A percentile compares a stretch with the other conserved stretches of the same genome.
phyloP scores from a whole-genome alignment of 2,888 invertebrate genomes.

The Bedellia somnulentella region DNA sequence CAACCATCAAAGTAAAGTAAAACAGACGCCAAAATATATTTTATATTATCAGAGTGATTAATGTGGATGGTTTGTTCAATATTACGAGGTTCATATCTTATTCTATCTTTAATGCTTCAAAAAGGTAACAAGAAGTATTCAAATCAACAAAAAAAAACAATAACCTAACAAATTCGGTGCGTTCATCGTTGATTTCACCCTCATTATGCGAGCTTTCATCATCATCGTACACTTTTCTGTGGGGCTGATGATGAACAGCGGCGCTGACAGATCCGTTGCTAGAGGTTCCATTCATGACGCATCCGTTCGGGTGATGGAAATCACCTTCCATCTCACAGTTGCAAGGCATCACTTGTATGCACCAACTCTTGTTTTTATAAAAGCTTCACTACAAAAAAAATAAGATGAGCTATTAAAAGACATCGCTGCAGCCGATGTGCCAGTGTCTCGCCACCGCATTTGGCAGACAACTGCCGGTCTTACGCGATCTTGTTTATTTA shows the following conservation, averaged over 20 bases:
- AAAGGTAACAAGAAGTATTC: too few species aligned
- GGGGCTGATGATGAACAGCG: conserved; percentile 20
- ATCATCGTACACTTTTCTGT: conserved; percentile 24
- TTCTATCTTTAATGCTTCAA: too few species aligned
- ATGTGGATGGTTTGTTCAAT: too few species aligned
- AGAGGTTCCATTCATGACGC: conserved; percentile 13
- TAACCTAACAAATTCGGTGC: conserved; percentile 17
- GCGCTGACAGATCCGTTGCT: not conserved
- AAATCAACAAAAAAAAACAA: not conserved
- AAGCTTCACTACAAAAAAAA: not conserved
- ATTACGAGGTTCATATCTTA: too few species aligned
- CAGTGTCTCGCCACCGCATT: too few species aligned
- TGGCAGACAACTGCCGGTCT: too few species aligned
- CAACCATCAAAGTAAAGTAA: too few species aligned
- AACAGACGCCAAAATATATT: too few species aligned
- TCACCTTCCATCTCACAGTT: conserved; percentile 4
- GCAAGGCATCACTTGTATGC: conserved; percentile 7
- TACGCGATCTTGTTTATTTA: too few species aligned
- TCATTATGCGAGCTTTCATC: conserved; percentile 15
- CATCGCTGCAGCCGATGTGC: too few species aligned
- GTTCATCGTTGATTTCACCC: conserved; percentile 21
- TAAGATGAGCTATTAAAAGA: too few species aligned
- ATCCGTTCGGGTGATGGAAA: conserved; percentile 8
- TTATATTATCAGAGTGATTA: too few species aligned
- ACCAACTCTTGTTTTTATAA: not conserved